phyloP scores from a whole-genome alignment of 1,140 invertebrate genomes.

The Hycleus phaleratus region DNA sequence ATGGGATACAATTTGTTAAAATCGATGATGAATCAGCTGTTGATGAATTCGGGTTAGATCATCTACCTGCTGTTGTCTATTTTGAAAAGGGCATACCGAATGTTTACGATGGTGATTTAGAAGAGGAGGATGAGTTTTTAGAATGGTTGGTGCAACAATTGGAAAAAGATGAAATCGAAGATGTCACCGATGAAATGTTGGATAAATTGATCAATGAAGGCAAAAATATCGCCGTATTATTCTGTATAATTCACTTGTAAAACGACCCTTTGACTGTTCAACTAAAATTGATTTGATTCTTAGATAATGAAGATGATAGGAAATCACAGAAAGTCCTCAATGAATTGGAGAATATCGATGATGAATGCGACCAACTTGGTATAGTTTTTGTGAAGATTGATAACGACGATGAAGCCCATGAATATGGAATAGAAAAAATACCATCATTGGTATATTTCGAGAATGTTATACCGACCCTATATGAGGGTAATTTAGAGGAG shows the following conservation, averaged over 20 bases:
- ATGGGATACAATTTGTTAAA: slow-evolving; percentile 90
- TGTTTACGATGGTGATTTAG: slow-evolving; percentile 84
- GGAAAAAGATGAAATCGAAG: slow-evolving; percentile 90
- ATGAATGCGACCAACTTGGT: slow-evolving; percentile 82
- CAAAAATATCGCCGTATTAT: slow-evolving; percentile 82
- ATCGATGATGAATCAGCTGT: slow-evolving; percentile 79
- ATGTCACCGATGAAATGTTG: slow-evolving; percentile 89
- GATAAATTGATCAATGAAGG: slow-evolving; percentile 82
- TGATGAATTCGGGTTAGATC: slow-evolving; percentile 78
- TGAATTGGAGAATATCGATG: slow-evolving; percentile 91
- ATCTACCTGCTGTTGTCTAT: slow-evolving; percentile 76
- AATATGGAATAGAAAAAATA: slow-evolving; percentile 84
- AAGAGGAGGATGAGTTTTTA: slow-evolving; percentile 84
- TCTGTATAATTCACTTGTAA: slow-evolving; percentile 58
- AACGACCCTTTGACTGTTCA: slow-evolving; percentile 2
- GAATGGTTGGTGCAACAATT: slow-evolving; percentile 80
- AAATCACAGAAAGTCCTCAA: slow-evolving; percentile 79
- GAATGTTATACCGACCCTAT: slow-evolving; percentile 79
- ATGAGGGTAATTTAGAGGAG: slow-evolving; percentile 84
- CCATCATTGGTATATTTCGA: slow-evolving; percentile 85
- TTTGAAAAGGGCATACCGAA: slow-evolving; percentile 90
- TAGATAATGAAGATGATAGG: slow-evolving; percentile 86
- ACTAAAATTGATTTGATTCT: slow-evolving; percentile 17
- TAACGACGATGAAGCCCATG: slow-evolving; percentile 79
- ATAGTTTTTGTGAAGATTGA: slow-evolving; percentile 91